Evolutionary conservation across 1,140 invertebrate species (phyloP).

Genomic region (Drosophila kanapiae): DNA sequence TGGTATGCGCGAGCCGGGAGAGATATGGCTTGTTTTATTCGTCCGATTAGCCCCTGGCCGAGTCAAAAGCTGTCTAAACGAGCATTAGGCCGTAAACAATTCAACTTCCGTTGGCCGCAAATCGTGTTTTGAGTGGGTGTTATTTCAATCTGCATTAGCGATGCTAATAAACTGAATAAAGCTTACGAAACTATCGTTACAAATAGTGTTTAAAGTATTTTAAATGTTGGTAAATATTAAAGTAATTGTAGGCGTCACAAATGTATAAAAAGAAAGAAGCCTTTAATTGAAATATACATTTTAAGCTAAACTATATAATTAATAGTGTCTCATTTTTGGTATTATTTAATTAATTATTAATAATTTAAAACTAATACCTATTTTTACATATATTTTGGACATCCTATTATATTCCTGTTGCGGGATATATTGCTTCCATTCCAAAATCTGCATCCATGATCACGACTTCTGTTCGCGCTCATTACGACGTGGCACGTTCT

Average conservation of each 20-base stretch:
- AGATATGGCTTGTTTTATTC: conserved; percentile 68
- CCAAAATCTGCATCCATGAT: conserved; percentile 12
- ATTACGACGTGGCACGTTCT: conserved; percentile 49
- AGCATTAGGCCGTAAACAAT: conserved; percentile 55
- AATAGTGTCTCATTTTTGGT: not conserved
- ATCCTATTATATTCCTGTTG: not conserved
- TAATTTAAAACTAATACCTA: not conserved
- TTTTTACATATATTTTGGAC: too few species aligned
- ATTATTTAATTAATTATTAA: not conserved
- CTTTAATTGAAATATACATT: not conserved
- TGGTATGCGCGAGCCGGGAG: conserved; percentile 38
- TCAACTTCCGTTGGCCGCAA: conserved; percentile 61
- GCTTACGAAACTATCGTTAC: not conserved
- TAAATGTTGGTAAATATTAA: too few species aligned
- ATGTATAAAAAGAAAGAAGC: not conserved
- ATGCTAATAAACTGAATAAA: conserved; percentile 1
- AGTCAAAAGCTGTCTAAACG: conserved; percentile 53
- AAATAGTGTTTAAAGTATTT: not conserved
- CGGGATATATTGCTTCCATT: too few species aligned
- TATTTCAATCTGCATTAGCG: conserved; percentile 12
- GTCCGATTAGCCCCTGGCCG: conserved; percentile 59
- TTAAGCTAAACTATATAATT: too few species aligned
- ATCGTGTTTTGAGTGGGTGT: conserved; percentile 32
- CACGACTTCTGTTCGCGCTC: conserved; percentile 29
- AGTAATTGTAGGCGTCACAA: not conserved